Conservation (phyloP, 2,888 invertebrate genomes). For the Lasioglossum figueresi region DNA sequence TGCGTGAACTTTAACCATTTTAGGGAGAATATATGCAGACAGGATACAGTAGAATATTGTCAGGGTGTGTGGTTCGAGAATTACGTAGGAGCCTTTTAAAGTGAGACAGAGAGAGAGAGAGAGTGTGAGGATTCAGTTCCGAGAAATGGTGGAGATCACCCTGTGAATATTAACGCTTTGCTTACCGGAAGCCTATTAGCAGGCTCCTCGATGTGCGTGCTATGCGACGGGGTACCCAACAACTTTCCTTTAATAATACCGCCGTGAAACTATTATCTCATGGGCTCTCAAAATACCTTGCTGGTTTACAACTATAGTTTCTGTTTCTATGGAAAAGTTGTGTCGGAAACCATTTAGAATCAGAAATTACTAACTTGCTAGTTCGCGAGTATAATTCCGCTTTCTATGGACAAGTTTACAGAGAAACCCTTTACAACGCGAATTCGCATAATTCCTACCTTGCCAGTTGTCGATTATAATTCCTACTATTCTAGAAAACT, state of each 20-base stretch:
- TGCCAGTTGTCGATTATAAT: neutral
- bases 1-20: neutral
- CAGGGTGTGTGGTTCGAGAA: neutral
- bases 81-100: neutral
- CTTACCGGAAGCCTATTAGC: conserved; percentile 1
- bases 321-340: neutral
- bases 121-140: neutral
- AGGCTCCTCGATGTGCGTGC: neutral
- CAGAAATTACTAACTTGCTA: neutral
- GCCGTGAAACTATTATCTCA: neutral
- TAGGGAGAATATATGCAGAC: neutral
- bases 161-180: neutral
- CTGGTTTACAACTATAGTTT: neutral
- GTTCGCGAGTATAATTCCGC: neutral
- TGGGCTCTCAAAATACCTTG: neutral
- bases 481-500: neutral
- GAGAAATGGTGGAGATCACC: neutral
- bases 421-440: neutral
- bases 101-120: neutral
- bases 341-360: neutral
- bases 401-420: neutral
- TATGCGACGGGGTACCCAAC: neutral
- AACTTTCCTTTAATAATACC: neutral
- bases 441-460: neutral
- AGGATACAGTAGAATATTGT: neutral